A percentile compares a stretch with the other conserved stretches of the same genome.
Conservation (phyloP, 2,888 invertebrate species). For the Limnephilus marmoratus region DNA sequence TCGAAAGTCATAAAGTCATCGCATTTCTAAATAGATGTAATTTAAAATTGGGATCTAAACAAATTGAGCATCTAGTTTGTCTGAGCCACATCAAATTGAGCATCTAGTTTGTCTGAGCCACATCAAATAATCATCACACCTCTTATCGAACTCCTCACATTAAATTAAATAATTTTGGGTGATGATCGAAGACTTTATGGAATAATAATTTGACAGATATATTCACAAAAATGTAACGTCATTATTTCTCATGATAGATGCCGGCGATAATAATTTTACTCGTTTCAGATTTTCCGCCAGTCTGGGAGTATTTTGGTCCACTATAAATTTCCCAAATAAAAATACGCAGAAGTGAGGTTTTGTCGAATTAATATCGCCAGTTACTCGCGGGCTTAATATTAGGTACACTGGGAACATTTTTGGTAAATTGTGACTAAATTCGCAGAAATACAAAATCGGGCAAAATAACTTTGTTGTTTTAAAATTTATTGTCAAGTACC, state of each 20-base stretch:
- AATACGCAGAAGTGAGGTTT: neutral
- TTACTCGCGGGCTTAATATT: neutral
- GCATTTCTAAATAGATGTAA: neutral
- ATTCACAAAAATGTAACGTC: neutral
- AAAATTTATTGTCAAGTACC: neutral
- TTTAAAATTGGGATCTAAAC: neutral
- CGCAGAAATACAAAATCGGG: conserved; percentile 29
- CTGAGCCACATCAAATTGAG: neutral
- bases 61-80: neutral
- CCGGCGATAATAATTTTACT: neutral
- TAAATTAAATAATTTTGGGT: neutral
- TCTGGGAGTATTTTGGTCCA: neutral
- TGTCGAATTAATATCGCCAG: neutral
- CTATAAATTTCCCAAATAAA: neutral
- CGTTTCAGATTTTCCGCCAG: neutral
- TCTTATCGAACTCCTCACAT: neutral
- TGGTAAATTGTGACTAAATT: neutral
- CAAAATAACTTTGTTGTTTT: conserved; percentile 22
- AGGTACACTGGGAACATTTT: neutral
- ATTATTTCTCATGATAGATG: neutral
- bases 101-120: neutral
- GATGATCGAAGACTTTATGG: neutral
- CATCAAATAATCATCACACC: neutral
- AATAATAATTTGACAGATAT: conserved; percentile 2
- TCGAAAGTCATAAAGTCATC: too few species aligned